Evolutionary conservation across 2,797 vertebrate species (phyloP).

Genomic region (Leptoclinus maculatus): DNA sequence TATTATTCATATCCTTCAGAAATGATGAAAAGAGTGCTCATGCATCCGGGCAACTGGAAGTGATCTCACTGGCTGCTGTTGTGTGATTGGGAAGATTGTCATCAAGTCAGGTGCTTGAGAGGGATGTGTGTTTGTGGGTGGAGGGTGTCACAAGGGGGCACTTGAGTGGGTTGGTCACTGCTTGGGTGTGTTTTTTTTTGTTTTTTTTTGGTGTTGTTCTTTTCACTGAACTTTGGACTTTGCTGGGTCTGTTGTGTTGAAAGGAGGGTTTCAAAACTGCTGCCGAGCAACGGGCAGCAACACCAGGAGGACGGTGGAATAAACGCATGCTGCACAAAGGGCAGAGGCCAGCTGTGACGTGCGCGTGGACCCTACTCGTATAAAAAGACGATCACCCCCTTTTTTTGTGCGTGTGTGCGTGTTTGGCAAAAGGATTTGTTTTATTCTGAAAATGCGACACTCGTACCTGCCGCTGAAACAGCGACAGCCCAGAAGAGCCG

Average conservation of each 20-base stretch:
- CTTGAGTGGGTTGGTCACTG: slow-evolving; percentile 42
- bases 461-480: slow-evolving; percentile 77
- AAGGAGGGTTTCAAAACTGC: slow-evolving; percentile 31
- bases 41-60: background rate
- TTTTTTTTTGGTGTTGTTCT: background rate
- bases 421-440: slow-evolving; percentile 41
- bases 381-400: background rate
- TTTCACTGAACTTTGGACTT: slow-evolving; percentile 21
- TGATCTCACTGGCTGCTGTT: background rate
- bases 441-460: slow-evolving; percentile 75
- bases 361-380: slow-evolving; percentile 13
- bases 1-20: background rate
- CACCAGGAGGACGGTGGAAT: slow-evolving; percentile 15
- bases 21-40: background rate
- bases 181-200: background rate
- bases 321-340: slow-evolving; percentile 45
- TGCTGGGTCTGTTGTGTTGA: slow-evolving; percentile 21
- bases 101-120: slow-evolving; percentile 27
- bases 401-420: background rate
- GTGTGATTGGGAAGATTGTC: slow-evolving; percentile 17
- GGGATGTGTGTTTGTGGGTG: slow-evolving; percentile 37
- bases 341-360: slow-evolving; percentile 64
- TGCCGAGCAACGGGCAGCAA: slow-evolving; percentile 49
- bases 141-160: slow-evolving; percentile 16
- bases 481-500: slow-evolving; percentile 81